A percentile compares a stretch with the other conserved stretches of the same genome.
phyloP scores from a whole-genome alignment of 35 echinoderm and acorn worm genomes.

The Amphiura filiformis region DNA sequence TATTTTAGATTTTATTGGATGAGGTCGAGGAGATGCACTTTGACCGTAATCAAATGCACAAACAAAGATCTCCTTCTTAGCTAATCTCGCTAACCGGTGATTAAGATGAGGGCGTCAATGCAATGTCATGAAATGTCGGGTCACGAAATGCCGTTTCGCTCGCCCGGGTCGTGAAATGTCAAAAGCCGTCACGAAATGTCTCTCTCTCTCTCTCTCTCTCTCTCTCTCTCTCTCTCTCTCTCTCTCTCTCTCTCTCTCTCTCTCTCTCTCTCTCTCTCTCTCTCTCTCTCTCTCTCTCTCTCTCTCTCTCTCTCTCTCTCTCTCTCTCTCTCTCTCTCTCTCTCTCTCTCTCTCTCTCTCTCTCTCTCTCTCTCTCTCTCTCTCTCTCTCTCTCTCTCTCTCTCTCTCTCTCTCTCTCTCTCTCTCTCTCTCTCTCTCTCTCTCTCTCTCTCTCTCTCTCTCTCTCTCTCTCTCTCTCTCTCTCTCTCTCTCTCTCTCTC shows the following conservation, averaged over 20 bases:
- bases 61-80: too few species aligned
- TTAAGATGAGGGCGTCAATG: too few species aligned
- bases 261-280: slow-evolving; percentile 41
- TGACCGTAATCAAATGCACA: too few species aligned
- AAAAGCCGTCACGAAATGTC: background rate
- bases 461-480: slow-evolving; percentile 40
- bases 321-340: slow-evolving; percentile 21
- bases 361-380: slow-evolving; percentile 40
- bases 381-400: slow-evolving; percentile 40
- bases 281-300: slow-evolving; percentile 37
- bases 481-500: slow-evolving; percentile 40
- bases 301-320: slow-evolving; percentile 8
- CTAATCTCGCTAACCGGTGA: too few species aligned
- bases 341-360: slow-evolving; percentile 34
- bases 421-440: slow-evolving; percentile 40
- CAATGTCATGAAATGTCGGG: too few species aligned
- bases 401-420: slow-evolving; percentile 40
- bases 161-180: too few species aligned
- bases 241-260: background rate
- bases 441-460: slow-evolving; percentile 40
- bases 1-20: too few species aligned
- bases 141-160: too few species aligned
- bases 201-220: slow-evolving; percentile 41
- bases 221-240: slow-evolving; percentile 11
- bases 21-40: too few species aligned